Base-by-base conservation (phyloP, 2,113 vertebrate genomes). In the Coptodon bakossiorum region DNA sequence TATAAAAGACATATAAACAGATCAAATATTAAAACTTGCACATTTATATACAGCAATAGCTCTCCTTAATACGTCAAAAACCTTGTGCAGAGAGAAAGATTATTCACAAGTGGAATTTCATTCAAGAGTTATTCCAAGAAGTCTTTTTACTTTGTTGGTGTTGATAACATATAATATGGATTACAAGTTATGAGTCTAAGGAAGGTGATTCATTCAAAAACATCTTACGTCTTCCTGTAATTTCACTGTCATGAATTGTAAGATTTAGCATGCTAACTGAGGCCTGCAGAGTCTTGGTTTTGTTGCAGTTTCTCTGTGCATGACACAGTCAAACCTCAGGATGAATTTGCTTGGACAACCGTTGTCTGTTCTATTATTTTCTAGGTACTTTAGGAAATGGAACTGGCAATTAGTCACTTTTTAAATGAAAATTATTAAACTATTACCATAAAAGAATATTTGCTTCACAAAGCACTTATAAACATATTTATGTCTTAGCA, bases 61-160 rank as follows among this genome's bases (percentile, higher is more conserved):
- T 19, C 59, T 63, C 59, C 16, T 19, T 63, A 63, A 2, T 63
- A 63, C 5, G 29, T 34, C 1, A 1, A 34, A 53, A 53, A 2
- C 19, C n/a, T 6, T 0, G 0, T 10, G 50, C 50, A n/a, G 9
- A n/a, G 50, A 53, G 50, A 53, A 53, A 2, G 50, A 53, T 53
- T 53, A 53, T 53, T 53, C 50, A 53, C 50, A 53, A 53, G 19
- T n/a, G 19, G 19, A 53, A 53, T 53, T n/a, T 53, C 50, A 53
- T 53, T 53, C 0, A 53, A n/a, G 50, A 53, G 5, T 19, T 52
- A n/a, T 52, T 52, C 17, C 3, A 0, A 52, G 19, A 53, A n/a
- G 9, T 53, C 9, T 53, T 53, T 53, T 53, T 53, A 53, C 50
- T 53, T 53, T 53, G 50, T 53, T 52, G 8, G 50, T 52, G 50